phyloP scores from a whole-genome alignment of 2,888 invertebrate genomes.

The Yponomeuta malinellus region DNA sequence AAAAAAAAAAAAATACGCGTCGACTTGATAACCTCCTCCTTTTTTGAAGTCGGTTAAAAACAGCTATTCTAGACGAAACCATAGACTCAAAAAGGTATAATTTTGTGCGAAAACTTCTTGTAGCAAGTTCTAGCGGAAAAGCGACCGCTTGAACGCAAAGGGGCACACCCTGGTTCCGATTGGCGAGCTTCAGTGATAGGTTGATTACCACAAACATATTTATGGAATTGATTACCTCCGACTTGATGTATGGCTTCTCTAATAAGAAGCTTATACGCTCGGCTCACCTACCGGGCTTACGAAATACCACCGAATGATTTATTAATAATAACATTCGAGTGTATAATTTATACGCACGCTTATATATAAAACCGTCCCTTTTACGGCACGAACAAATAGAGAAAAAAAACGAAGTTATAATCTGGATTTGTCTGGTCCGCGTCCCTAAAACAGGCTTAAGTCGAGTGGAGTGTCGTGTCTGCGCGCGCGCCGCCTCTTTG shows the following conservation, averaged over 20 bases:
- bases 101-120: too few species aligned
- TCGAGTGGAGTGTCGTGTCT: constrained; percentile 45
- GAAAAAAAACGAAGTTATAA: not conserved
- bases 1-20: too few species aligned
- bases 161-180: constrained; percentile 28
- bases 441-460: not conserved
- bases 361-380: not conserved
- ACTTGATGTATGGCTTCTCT: constrained; percentile 18
- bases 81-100: too few species aligned
- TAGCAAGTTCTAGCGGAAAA: not conserved
- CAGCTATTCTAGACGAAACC: too few species aligned
- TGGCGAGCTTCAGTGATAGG: constrained; percentile 57
- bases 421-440: not conserved
- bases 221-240: constrained; percentile 39
- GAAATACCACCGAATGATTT: not conserved
- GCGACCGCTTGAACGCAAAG: not conserved
- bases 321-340: not conserved
- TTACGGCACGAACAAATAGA: not conserved
- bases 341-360: not conserved
- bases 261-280: constrained; percentile 14
- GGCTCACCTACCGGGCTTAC: constrained; percentile 1
- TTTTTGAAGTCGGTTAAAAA: too few species aligned
- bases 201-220: constrained; percentile 61
- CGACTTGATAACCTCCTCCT: too few species aligned
- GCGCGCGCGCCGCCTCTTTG: constrained; percentile 43